Evolutionary conservation across 2,888 invertebrate species (phyloP).

Genomic region (Pedicia rivosa): DNA sequence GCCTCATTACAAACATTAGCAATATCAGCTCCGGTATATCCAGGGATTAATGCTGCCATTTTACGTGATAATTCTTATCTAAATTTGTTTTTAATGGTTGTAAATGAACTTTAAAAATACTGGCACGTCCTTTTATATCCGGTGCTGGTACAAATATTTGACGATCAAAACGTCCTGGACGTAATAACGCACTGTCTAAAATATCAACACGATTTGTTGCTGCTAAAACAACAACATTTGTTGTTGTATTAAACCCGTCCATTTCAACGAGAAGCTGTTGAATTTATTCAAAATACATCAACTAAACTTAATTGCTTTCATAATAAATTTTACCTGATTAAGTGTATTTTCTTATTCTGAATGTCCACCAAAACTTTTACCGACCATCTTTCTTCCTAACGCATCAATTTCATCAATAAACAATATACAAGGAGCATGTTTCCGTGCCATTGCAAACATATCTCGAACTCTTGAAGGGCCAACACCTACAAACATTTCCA

Average conservation of each 20-base stretch:
- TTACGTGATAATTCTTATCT: slow-evolving; percentile 80
- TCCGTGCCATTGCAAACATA: slow-evolving; percentile 93
- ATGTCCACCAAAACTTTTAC: slow-evolving; percentile 85
- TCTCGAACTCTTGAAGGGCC: slow-evolving; percentile 93
- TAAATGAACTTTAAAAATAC: slow-evolving; percentile 90
- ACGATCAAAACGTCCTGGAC: slow-evolving; percentile 96
- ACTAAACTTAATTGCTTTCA: too few species aligned
- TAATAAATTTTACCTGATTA: too few species aligned
- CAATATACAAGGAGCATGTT: slow-evolving; percentile 95
- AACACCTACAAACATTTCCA: slow-evolving; percentile 99
- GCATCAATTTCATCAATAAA: slow-evolving; percentile 99
- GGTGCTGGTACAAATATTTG: slow-evolving; percentile 98
- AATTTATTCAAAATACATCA: too few species aligned
- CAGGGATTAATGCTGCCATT: slow-evolving; percentile 97
- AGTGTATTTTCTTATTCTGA: slow-evolving; percentile 98
- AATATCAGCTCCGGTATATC: slow-evolving; percentile 98
- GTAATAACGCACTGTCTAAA: slow-evolving; percentile 86
- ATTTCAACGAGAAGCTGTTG: slow-evolving; percentile 98
- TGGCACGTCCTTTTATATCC: slow-evolving; percentile 84
- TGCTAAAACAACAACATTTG: slow-evolving; percentile 94
- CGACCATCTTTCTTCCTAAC: slow-evolving; percentile 87
- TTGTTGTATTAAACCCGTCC: slow-evolving; percentile 98
- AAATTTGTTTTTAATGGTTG: slow-evolving; percentile 70
- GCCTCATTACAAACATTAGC: slow-evolving; percentile 99
- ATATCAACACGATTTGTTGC: slow-evolving; percentile 99